Conservation (phyloP, 2,113 vertebrate genomes). For the Pluvianellus socialis region DNA sequence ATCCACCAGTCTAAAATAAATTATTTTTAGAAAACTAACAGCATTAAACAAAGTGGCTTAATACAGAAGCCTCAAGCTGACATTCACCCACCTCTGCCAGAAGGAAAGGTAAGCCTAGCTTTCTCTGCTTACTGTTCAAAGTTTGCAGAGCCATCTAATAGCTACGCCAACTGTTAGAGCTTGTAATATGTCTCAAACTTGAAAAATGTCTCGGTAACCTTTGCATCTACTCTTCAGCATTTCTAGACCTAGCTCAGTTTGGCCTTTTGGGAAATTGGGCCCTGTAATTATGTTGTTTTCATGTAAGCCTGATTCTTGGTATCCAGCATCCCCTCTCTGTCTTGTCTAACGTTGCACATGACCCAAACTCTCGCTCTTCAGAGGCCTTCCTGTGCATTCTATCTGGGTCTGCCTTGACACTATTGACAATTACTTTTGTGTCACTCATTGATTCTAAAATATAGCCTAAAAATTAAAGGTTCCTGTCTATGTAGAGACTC, state of each 20-base stretch:
- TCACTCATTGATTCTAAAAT: background rate
- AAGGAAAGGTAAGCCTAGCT: background rate
- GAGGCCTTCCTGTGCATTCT: background rate
- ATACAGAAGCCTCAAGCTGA: background rate
- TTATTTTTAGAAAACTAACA: background rate
- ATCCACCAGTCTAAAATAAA: background rate
- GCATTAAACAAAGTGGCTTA: background rate
- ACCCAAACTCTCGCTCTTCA: background rate
- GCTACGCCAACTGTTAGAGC: accelerated
- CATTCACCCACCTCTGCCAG: background rate
- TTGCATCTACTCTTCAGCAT: background rate
- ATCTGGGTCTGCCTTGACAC: background rate
- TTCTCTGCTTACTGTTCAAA: background rate
- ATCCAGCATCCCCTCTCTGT: background rate
- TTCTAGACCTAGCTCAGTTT: background rate
- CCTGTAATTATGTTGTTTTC: background rate
- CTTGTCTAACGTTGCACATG: background rate
- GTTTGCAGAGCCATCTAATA: background rate
- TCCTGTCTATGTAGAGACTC: background rate
- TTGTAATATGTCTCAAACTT: background rate
- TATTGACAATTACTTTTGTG: background rate
- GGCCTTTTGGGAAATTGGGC: background rate
- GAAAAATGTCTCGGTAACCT: background rate
- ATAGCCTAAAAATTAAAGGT: background rate
- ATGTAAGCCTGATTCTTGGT: background rate